Evolutionary conservation across 1,140 invertebrate species (phyloP).

Genomic region (Onthophagus taurus): DNA sequence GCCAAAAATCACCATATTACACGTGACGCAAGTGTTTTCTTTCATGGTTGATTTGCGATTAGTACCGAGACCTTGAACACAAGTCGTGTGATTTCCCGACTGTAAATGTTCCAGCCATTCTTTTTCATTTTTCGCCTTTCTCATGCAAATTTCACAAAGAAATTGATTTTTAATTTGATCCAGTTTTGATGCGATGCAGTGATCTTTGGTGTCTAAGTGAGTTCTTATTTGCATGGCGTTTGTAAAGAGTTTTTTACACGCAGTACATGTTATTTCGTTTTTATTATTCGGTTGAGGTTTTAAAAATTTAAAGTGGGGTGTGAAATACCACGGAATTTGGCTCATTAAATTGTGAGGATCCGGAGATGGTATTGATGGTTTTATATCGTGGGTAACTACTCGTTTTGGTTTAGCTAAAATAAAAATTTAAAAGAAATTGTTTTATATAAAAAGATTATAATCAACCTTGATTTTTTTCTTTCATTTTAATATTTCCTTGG

Average conservation of each 20-base stretch:
- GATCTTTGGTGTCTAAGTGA: not conserved
- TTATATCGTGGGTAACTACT: not conserved
- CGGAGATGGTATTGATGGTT: not conserved
- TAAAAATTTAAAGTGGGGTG: not conserved
- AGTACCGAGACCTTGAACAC: not conserved
- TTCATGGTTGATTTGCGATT: not conserved
- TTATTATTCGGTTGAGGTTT: not conserved
- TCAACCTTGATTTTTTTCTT: not conserved
- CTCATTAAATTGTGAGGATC: not conserved
- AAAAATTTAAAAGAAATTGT: not conserved
- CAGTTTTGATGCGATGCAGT: not conserved
- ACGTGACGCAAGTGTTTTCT: slow-evolving; percentile 3
- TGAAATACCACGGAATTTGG: not conserved
- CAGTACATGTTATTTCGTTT: not conserved
- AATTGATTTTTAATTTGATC: not conserved
- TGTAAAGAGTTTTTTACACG: not conserved
- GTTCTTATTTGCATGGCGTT: not conserved
- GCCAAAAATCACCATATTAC: slow-evolving; percentile 5
- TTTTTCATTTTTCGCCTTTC: not conserved
- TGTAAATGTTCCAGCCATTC: slow-evolving; percentile 1
- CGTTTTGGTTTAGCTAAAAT: not conserved
- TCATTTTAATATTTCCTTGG: not conserved
- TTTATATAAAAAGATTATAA: not conserved
- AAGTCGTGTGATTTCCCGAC: not conserved
- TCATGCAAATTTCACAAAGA: slow-evolving; percentile 6